Conservation (phyloP, 2,797 vertebrate genomes). For the Spinus olivaceus region DNA sequence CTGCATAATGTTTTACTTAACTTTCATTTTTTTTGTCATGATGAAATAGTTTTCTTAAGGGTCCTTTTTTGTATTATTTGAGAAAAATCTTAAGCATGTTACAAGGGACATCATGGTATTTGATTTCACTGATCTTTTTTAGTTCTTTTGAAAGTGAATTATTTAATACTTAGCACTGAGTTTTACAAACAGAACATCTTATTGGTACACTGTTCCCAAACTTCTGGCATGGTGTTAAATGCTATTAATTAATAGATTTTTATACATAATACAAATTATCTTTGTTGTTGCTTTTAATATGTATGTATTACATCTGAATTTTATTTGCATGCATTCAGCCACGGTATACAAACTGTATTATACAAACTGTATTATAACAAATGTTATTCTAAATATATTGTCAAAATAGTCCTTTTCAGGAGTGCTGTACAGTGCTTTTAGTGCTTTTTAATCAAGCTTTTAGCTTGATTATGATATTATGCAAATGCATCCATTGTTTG, state of each 20-base stretch:
- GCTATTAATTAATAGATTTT: neutral
- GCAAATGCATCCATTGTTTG: neutral
- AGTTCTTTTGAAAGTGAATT: neutral
- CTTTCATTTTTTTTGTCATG: neutral
- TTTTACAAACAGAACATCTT: neutral
- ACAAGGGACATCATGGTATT: neutral
- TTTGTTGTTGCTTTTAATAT: neutral
- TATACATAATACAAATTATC: neutral
- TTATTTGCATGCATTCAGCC: neutral
- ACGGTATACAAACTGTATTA: no score
- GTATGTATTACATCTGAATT: neutral
- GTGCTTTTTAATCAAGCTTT: neutral
- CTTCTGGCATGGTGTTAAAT: neutral
- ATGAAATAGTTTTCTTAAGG: neutral
- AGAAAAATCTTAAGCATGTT: neutral
- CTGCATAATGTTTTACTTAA: neutral
- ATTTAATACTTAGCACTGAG: neutral
- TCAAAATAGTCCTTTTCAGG: neutral
- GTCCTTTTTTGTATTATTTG: neutral
- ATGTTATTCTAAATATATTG: neutral
- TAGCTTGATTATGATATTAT: neutral
- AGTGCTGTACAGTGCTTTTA: neutral
- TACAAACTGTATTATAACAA: neutral
- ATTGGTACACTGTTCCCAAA: neutral
- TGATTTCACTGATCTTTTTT: neutral